Percentiles rank a stretch among this genome's conserved stretches.
Evolutionary conservation across 2,113 vertebrate species (phyloP).

Genomic region (Uropsilus gracilis): DNA sequence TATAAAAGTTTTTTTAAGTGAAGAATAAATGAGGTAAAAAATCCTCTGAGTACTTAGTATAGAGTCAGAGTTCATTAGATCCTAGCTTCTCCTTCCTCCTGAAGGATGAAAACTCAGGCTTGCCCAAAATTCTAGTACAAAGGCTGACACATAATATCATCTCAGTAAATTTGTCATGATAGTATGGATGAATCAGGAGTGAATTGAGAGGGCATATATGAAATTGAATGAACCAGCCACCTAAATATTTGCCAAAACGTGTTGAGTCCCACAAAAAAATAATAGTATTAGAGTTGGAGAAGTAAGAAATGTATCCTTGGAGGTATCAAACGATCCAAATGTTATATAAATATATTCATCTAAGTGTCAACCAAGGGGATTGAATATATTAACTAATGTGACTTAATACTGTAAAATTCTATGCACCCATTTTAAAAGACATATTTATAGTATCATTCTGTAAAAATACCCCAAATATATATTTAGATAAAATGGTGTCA

Average conservation of each 20-base stretch:
- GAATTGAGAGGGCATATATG: not conserved
- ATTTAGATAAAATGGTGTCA: not conserved
- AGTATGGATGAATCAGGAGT: not conserved
- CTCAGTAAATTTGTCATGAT: not conserved
- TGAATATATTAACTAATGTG: no score
- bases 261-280: not conserved
- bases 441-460: not conserved
- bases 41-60: not conserved
- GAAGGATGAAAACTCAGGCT: not conserved
- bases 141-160: not conserved
- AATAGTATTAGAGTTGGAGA: not conserved
- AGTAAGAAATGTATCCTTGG: not conserved
- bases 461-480: not conserved
- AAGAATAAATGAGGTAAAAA: not conserved
- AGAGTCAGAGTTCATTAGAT: not conserved
- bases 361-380: not conserved
- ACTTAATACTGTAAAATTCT: not conserved
- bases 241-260: not conserved
- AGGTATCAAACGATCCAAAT: not conserved
- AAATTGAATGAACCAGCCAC: not conserved
- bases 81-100: not conserved
- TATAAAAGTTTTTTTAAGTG: not conserved
- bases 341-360: not conserved
- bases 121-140: not conserved
- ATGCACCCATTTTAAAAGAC: not conserved